A percentile compares a stretch with the other conserved stretches of the same genome.
Conservation (phyloP, 2,113 vertebrate genomes). For the Pongo pygmaeus region DNA sequence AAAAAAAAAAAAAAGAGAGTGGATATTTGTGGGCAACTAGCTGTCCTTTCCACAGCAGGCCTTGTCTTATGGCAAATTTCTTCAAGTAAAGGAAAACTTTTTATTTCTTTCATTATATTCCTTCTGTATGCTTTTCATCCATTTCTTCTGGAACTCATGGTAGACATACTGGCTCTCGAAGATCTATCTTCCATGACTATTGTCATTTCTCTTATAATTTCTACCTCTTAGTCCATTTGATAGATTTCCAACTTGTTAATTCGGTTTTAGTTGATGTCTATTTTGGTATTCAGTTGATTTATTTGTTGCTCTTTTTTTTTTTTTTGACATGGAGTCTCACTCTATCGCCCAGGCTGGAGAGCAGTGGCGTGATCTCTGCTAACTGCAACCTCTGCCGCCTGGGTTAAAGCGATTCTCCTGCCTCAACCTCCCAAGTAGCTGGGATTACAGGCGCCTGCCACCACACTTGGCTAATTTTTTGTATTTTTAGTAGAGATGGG, state of each 20-base stretch:
- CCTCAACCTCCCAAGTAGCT: too few species aligned
- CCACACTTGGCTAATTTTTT: too few species aligned
- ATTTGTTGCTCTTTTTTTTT: not conserved
- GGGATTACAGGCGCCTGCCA: too few species aligned
- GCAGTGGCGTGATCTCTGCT: too few species aligned
- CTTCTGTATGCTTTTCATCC: not conserved
- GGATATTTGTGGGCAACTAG: not conserved
- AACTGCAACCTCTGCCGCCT: too few species aligned
- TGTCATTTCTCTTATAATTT: not conserved
- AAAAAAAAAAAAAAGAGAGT: not conserved
- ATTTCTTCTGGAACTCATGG: not conserved
- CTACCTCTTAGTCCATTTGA: not conserved
- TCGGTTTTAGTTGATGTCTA: not conserved
- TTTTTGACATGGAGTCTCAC: too few species aligned
- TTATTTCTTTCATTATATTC: not conserved
- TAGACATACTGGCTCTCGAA: not conserved
- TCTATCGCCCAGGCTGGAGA: too few species aligned
- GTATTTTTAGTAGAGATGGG: too few species aligned
- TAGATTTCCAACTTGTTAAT: not conserved
- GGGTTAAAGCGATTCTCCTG: too few species aligned
- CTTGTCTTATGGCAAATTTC: not conserved
- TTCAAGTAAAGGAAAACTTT: not conserved
- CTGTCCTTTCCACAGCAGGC: not conserved
- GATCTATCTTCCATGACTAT: not conserved
- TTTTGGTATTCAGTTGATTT: not conserved